Conservation (phyloP, 2,797 vertebrate genomes). For the Vespertilio murinus region DNA sequence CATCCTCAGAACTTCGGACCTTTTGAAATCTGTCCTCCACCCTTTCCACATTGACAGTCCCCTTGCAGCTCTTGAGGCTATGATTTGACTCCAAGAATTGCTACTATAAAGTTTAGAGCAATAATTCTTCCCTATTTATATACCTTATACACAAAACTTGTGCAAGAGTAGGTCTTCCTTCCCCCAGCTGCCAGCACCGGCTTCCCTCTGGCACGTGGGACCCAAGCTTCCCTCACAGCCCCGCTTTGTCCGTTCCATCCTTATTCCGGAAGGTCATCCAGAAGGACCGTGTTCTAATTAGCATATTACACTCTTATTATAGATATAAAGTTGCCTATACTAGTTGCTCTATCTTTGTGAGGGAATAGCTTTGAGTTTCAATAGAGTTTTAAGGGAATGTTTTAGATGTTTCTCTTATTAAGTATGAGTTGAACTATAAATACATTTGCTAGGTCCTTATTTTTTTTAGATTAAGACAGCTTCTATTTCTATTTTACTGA, state of each 20-base stretch:
- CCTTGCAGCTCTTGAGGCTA: not conserved
- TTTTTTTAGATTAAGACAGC: not conserved
- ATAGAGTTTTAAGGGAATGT: not conserved
- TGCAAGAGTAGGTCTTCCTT: no score
- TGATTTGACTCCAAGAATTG: not conserved
- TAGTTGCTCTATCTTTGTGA: not conserved
- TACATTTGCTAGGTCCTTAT: not conserved
- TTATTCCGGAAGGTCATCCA: no score
- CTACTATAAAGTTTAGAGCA: not conserved
- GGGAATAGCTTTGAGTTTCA: not conserved
- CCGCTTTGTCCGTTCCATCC: no score
- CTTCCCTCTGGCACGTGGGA: no score
- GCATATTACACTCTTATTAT: no score
- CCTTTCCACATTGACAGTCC: not conserved
- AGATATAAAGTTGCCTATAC: not conserved
- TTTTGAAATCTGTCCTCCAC: not conserved
- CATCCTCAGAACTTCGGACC: not conserved
- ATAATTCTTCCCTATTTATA: no score
- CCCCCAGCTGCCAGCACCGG: no score
- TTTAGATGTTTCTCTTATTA: not conserved
- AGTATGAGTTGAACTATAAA: not conserved
- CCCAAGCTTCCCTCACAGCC: no score
- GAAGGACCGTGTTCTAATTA: no score
- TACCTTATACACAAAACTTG: no score
- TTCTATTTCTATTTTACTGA: not conserved